These are phyloP conservation scores for Cochlearius cochlearius DNA, from an alignment of 2,113 vertebrate species.

Conservation along the genomic window DNA sequence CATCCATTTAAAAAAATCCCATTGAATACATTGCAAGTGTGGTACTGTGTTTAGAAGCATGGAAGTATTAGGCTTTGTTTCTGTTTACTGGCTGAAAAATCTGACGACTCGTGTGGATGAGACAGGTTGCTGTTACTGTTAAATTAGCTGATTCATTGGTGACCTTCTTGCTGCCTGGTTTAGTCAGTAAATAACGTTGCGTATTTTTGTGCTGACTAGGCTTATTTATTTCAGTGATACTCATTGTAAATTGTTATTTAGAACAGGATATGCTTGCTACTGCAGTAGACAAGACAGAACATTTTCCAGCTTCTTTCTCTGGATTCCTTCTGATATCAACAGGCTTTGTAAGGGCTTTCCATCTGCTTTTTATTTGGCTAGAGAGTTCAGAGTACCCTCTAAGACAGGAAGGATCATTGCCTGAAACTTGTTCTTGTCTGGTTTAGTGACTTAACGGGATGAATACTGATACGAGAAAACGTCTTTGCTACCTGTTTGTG, in stretches of 20 bases:
- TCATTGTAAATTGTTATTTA: background rate
- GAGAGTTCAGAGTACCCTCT: background rate
- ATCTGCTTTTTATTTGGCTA: background rate
- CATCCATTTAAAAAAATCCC: background rate
- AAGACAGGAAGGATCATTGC: background rate
- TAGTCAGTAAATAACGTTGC: background rate
- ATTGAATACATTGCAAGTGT: background rate
- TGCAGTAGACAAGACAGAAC: background rate
- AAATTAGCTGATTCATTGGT: background rate
- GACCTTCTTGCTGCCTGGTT: background rate
- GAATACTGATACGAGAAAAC: background rate
- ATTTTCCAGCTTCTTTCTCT: background rate
- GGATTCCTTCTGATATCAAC: background rate
- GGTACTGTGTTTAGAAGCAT: background rate
- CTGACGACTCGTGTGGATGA: background rate
- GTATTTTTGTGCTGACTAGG: background rate
- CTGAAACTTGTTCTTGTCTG: background rate
- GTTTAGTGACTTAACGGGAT: background rate
- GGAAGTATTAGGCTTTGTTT: background rate
- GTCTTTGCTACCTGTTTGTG: background rate
- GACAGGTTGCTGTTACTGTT: background rate
- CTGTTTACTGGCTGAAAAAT: background rate
- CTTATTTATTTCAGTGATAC: background rate
- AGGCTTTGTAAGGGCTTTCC: background rate
- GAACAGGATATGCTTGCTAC: background rate